Percentiles rank a stretch among this genome's conserved stretches.
phyloP scores from a whole-genome alignment of 2,113 vertebrate genomes.

The Tenebrosternarchus preto region DNA sequence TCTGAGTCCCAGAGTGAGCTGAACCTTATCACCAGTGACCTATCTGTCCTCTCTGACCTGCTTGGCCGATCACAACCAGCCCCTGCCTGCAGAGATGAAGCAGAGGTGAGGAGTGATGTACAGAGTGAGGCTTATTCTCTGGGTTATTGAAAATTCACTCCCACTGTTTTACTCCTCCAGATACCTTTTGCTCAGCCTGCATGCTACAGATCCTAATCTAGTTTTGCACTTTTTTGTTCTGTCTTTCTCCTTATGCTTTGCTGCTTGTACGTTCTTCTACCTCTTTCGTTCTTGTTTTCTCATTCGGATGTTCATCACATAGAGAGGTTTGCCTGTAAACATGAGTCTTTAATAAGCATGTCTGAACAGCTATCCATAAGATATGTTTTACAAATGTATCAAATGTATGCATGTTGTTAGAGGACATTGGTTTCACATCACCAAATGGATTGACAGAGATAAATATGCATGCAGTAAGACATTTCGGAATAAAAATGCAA shows the following conservation, averaged over 20 bases:
- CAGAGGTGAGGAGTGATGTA: constrained; percentile 23
- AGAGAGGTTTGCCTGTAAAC: background rate
- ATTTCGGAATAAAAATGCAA: constrained; percentile 42
- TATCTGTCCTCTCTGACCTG: constrained; percentile 33
- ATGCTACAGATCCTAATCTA: no score
- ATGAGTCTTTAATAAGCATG: background rate
- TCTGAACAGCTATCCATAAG: background rate
- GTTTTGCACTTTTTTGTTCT: no score
- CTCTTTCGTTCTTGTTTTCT: no score
- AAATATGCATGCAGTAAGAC: constrained; percentile 27
- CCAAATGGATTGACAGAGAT: constrained; percentile 25
- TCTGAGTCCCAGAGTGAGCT: constrained; percentile 4
- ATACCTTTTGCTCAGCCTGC: background rate
- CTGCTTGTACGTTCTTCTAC: no score
- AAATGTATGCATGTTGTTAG: constrained; percentile 23
- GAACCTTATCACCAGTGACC: constrained; percentile 38
- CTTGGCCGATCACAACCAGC: constrained; percentile 42
- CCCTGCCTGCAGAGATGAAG: constrained; percentile 34
- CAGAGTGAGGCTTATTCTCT: background rate
- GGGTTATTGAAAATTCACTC: constrained; percentile 12
- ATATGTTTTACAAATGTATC: background rate
- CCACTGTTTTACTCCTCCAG: background rate
- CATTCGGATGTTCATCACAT: no score
- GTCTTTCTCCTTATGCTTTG: no score
- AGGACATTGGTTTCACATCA: constrained; percentile 30